These are phyloP conservation scores for Pollachius pollachius DNA, from an alignment of 2,113 vertebrate genomes.

Conservation along the genomic window DNA sequence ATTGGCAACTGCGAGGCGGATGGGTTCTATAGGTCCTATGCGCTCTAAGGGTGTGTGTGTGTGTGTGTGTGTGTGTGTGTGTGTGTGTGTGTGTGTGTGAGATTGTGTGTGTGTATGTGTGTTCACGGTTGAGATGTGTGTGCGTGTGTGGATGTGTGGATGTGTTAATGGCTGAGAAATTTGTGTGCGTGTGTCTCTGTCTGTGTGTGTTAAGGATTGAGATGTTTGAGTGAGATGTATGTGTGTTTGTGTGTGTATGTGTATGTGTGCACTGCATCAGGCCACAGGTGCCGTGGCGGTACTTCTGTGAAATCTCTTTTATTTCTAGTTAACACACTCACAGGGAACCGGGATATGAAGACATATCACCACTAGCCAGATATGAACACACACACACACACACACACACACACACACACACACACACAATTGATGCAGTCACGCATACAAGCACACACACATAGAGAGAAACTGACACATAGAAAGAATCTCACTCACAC, in stretches of 20 bases:
- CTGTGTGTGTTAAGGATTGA: too few species aligned
- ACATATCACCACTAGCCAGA: slow-evolving; percentile 51
- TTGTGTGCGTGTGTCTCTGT: too few species aligned
- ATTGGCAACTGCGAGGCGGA: slow-evolving; percentile 40
- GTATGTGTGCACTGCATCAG: too few species aligned
- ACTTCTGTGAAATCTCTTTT: neutral
- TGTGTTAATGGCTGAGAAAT: too few species aligned
- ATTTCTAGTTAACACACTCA: slow-evolving; percentile 32
- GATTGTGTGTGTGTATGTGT: slow-evolving; percentile 8
- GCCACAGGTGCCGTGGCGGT: too few species aligned
- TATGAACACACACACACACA: slow-evolving; percentile 58
- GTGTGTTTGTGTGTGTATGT: too few species aligned
- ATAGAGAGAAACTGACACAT: slow-evolving; percentile 15
- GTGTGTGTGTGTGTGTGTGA: slow-evolving; percentile 8
- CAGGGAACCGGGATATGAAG: slow-evolving; percentile 40
- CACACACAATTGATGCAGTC: slow-evolving; percentile 45
- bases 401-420: slow-evolving; percentile 30
- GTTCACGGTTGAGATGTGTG: too few species aligned
- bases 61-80: neutral
- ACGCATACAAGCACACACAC: slow-evolving; percentile 42
- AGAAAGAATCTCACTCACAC: slow-evolving; percentile 30
- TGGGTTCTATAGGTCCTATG: slow-evolving; percentile 33
- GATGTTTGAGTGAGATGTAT: too few species aligned
- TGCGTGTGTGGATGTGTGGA: too few species aligned
- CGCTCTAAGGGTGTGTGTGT: too few species aligned